Evolutionary conservation across 2,888 invertebrate genomes (phyloP).

Genomic region (Cryptosula pallasiana): DNA sequence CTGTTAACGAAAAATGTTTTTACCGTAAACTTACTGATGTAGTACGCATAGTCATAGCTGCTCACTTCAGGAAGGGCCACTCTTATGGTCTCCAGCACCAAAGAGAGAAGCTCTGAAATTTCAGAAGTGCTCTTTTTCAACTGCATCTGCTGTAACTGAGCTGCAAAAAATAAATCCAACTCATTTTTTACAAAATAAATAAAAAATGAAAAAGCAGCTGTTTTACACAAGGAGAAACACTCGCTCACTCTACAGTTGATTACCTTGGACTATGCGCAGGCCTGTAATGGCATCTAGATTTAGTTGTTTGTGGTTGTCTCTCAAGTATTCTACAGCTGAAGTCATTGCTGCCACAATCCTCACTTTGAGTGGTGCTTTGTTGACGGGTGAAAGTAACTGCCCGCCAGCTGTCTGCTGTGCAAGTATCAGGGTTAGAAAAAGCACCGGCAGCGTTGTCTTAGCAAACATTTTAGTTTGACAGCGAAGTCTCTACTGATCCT

Average conservation of each 20-base stretch:
- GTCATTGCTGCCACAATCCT: not conserved
- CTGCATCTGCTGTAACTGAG: not conserved
- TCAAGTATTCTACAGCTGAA: not conserved
- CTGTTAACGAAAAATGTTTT: no score
- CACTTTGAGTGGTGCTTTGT: no score
- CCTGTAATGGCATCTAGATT: constrained; percentile 11
- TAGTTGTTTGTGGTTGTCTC: not conserved
- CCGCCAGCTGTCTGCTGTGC: no score
- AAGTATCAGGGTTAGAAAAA: no score
- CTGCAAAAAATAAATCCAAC: not conserved
- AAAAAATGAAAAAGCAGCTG: no score
- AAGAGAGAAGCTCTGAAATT: not conserved
- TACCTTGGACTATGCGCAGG: constrained; percentile 8
- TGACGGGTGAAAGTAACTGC: no score
- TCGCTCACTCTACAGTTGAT: no score
- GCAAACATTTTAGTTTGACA: no score
- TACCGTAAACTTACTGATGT: constrained; percentile 13
- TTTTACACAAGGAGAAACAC: no score
- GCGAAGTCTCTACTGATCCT: no score
- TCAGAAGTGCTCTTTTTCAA: not conserved
- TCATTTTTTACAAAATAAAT: no score
- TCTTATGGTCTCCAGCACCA: not conserved
- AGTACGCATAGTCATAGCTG: not conserved
- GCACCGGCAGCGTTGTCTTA: no score
- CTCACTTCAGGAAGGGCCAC: not conserved